Percentiles rank a stretch among this genome's conserved stretches.
Conservation (phyloP, 1,140 invertebrate species). For the Micrasema minimum region DNA sequence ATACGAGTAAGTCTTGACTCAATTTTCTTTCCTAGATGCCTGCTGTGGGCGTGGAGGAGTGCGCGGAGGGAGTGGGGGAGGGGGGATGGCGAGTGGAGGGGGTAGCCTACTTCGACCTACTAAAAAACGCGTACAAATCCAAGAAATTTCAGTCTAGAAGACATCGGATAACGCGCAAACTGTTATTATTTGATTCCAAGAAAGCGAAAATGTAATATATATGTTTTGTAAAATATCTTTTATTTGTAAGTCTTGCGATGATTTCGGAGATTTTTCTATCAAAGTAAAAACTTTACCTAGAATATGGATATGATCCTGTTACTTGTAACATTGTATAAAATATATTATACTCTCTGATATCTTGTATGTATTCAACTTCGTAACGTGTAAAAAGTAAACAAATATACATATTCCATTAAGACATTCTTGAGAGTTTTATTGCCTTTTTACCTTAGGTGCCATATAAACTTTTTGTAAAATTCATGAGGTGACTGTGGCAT, state of each 20-base stretch:
- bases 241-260: constrained; percentile 4
- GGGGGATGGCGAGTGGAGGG: constrained; percentile 1
- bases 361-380: constrained; percentile 10
- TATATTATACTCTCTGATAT: neutral
- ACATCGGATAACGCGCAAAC: constrained; percentile 11
- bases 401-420: constrained; percentile 11
- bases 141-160: constrained; percentile 48
- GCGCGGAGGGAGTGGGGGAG: neutral
- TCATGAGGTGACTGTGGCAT: too few species aligned
- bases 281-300: neutral
- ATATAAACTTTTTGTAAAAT: too few species aligned
- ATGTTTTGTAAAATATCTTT: constrained; percentile 14
- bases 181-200: neutral
- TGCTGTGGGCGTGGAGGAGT: neutral
- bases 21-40: constrained; percentile 22
- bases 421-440: neutral
- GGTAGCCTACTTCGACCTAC: constrained; percentile 44
- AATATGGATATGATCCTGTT: neutral
- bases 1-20: constrained; percentile 3
- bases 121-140: constrained; percentile 52
- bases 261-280: constrained; percentile 8
- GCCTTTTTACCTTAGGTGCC: too few species aligned
- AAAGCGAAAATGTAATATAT: constrained; percentile 12
- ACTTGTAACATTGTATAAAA: too few species aligned
- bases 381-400: constrained; percentile 24